Base-by-base conservation (phyloP, 1,140 invertebrate species). In the Cherax quadricarinatus region DNA sequence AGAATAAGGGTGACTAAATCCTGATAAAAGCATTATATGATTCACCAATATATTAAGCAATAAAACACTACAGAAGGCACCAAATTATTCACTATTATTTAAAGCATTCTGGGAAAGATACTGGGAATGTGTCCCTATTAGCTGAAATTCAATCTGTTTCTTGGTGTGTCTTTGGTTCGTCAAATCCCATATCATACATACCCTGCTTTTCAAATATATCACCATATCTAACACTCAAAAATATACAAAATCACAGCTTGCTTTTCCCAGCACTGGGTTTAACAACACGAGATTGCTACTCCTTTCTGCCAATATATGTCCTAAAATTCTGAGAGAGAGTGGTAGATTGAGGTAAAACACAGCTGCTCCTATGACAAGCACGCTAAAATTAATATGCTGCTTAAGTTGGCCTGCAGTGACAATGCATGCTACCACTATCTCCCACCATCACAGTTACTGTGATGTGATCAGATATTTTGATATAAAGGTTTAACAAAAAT, bases 231-330 rank as follows among this genome's bases (percentile, higher is more conserved):
- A 82, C 88, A 88, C 91, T 92, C 86, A 78, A 84, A 90, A 92
- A 92, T 92, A 62, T 92, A 92, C 91, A 92, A 88, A 88, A 92
- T 92, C 91, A 92, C 91, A 92, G 91, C 91, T 92, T 92, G 91
- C 91, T 92, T 88, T 84, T 92, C 91, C 86, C 85, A 84, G 62
- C 88, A 90, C 88, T 85, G 81, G 81, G 82, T 57, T 78, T 84
- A 73, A 90, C 60, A 84, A 78, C n/a, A 85, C 51, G 88, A 90
- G 88, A 87, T 92, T 87, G 88, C 82, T 90, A 84, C 80, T 90
- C 88, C 88, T 90, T 53, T 85, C 51, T 90, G 53, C 51, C 62
- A 86, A 30, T 24, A 78, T n/a, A 75, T 14, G 18, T 24, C 78
- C 60, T 53, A 62, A 81, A 30, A 84, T 60, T 84, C 18, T 21